phyloP scores from a whole-genome alignment of 2,888 invertebrate genomes.

The Scaptodrosophila latifasciaeformis region DNA sequence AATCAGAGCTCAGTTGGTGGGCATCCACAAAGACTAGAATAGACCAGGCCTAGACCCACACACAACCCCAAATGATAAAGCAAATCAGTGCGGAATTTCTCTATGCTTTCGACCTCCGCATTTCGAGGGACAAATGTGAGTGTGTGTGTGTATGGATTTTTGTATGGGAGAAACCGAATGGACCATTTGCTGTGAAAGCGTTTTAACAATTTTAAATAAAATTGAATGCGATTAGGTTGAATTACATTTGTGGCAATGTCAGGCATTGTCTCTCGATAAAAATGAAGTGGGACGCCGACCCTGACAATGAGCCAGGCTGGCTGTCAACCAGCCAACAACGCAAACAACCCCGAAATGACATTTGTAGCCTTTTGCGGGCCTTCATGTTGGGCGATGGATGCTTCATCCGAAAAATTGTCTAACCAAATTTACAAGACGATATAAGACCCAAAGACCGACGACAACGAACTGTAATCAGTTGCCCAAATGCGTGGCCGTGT shows the following conservation, averaged over 20 bases:
- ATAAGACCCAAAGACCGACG: slow-evolving; percentile 1
- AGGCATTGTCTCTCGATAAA: slow-evolving; percentile 48
- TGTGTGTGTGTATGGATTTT: no score
- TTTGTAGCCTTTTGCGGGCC: slow-evolving; percentile 18
- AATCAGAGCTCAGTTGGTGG: no score
- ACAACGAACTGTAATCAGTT: slow-evolving; percentile 19
- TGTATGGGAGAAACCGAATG: slow-evolving; percentile 18
- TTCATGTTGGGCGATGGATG: not conserved
- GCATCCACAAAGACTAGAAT: not conserved
- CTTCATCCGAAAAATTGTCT: slow-evolving; percentile 21
- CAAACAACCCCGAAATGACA: slow-evolving; percentile 20
- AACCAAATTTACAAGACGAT: slow-evolving; percentile 26
- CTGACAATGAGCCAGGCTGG: slow-evolving; percentile 15
- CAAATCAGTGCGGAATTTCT: slow-evolving; percentile 34
- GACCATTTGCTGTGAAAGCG: slow-evolving; percentile 34
- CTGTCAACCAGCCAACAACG: not conserved
- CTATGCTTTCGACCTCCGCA: not conserved
- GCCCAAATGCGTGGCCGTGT: no score
- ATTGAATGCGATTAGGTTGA: slow-evolving; percentile 63
- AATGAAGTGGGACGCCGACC: slow-evolving; percentile 35
- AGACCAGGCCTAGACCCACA: not conserved
- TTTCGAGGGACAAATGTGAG: not conserved
- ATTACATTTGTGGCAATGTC: slow-evolving; percentile 52
- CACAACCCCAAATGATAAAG: slow-evolving; percentile 47
- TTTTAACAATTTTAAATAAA: slow-evolving; percentile 67